Evolutionary conservation across 2,888 invertebrate species (phyloP).

Genomic region (Cotesia congregata): DNA sequence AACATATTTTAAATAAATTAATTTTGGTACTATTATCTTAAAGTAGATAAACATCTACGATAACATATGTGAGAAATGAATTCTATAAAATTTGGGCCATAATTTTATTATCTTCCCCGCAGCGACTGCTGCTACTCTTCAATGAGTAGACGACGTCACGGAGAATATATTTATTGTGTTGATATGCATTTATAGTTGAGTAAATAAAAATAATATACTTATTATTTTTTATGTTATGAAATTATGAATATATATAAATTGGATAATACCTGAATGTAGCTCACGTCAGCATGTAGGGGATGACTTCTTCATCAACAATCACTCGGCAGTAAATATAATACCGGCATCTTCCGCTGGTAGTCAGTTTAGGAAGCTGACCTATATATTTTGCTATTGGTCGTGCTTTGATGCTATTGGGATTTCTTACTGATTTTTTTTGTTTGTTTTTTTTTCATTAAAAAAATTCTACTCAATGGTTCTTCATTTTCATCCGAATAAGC

Average conservation of each 20-base stretch:
- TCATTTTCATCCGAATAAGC: background rate
- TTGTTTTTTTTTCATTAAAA: constrained; percentile 31
- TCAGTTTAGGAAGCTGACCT: constrained; percentile 70
- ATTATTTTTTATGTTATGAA: constrained; percentile 68
- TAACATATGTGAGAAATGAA: background rate
- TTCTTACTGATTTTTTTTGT: constrained; percentile 54
- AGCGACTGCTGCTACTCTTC: constrained; percentile 24
- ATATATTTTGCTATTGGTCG: constrained; percentile 67
- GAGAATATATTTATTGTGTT: constrained; percentile 29
- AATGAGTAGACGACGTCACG: constrained; percentile 34
- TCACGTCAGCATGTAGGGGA: constrained; percentile 69
- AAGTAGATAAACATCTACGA: constrained; percentile 1
- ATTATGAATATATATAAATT: constrained; percentile 73
- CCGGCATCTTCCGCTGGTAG: constrained; percentile 71
- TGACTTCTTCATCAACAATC: constrained; percentile 70
- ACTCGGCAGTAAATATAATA: constrained; percentile 70
- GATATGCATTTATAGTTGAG: constrained; percentile 29
- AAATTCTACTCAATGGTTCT: constrained; percentile 1
- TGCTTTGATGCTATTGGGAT: constrained; percentile 67
- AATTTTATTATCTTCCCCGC: constrained; percentile 26
- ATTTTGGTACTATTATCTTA: constrained; percentile 4
- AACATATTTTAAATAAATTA: constrained; percentile 8
- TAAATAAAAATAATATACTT: constrained; percentile 60
- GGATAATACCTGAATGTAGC: constrained; percentile 75
- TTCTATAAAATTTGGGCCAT: constrained; percentile 15